These are phyloP conservation scores for Dryobota labecula DNA, from an alignment of 2,888 invertebrate species.

Conservation along the genomic window DNA sequence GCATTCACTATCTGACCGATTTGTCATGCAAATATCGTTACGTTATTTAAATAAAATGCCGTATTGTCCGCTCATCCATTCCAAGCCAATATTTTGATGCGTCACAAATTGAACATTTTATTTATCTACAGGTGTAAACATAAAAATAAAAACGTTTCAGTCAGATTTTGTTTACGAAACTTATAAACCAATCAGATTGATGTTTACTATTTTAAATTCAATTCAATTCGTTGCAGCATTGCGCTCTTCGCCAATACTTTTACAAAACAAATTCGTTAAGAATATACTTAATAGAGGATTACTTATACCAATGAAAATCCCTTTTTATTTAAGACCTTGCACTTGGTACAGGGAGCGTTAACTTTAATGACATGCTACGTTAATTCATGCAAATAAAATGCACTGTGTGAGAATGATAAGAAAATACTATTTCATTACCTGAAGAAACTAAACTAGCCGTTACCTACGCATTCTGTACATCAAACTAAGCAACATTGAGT, in stretches of 20 bases:
- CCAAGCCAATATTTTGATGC: slow-evolving; percentile 33
- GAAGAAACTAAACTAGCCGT: too few species aligned
- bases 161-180: slow-evolving; percentile 45
- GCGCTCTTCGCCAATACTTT: neutral
- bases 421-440: too few species aligned
- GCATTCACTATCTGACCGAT: slow-evolving; percentile 40
- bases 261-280: neutral
- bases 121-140: slow-evolving; percentile 45
- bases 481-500: too few species aligned
- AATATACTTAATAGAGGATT: slow-evolving; percentile 4
- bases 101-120: slow-evolving; percentile 58
- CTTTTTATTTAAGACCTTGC: neutral
- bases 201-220: slow-evolving; percentile 58
- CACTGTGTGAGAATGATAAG: slow-evolving; percentile 9
- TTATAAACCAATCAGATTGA: slow-evolving; percentile 54
- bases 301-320: neutral
- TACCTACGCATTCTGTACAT: too few species aligned
- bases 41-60: slow-evolving; percentile 49
- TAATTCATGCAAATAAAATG: slow-evolving; percentile 9
- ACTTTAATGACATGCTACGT: neutral
- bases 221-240: slow-evolving; percentile 33
- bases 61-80: slow-evolving; percentile 29
- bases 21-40: slow-evolving; percentile 50
- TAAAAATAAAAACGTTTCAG: slow-evolving; percentile 41
- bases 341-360: neutral